Conservation (phyloP, 92 coral and sea anemone species). For the Nematostella vectensis region DNA sequence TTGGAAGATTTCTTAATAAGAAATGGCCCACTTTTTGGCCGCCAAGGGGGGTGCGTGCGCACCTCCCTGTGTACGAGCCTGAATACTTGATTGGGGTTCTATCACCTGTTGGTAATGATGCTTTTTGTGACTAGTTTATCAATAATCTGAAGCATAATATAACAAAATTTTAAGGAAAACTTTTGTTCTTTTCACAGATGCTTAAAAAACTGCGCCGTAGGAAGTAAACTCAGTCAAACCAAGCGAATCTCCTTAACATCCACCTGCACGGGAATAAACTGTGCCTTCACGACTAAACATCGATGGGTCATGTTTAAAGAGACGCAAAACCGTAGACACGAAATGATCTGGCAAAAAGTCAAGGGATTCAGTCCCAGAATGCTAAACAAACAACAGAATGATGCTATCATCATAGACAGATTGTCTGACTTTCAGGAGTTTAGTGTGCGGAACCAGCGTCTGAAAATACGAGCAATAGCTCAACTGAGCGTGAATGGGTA, state of each 20-base stretch:
- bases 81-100: too few species aligned
- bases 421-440: background rate
- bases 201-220: slow-evolving; percentile 9
- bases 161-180: too few species aligned
- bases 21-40: too few species aligned
- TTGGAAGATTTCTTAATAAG: too few species aligned
- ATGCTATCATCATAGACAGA: slow-evolving; percentile 1
- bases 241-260: slow-evolving; percentile 12
- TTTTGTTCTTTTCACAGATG: too few species aligned
- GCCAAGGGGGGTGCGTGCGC: too few species aligned
- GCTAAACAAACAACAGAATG: background rate
- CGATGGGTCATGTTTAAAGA: slow-evolving; percentile 11
- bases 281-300: slow-evolving; percentile 9
- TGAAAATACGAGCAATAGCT: slow-evolving; percentile 14
- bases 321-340: slow-evolving; percentile 8
- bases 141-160: too few species aligned
- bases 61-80: too few species aligned
- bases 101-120: too few species aligned
- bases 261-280: slow-evolving; percentile 12
- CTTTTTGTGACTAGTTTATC: too few species aligned
- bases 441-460: slow-evolving; percentile 3
- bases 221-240: slow-evolving; percentile 9
- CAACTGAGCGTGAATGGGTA: slow-evolving; percentile 7
- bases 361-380: background rate
- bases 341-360: slow-evolving; percentile 22